Evolutionary conservation across 2,113 vertebrate species (phyloP).

Genomic region (Zosterops borbonicus): DNA sequence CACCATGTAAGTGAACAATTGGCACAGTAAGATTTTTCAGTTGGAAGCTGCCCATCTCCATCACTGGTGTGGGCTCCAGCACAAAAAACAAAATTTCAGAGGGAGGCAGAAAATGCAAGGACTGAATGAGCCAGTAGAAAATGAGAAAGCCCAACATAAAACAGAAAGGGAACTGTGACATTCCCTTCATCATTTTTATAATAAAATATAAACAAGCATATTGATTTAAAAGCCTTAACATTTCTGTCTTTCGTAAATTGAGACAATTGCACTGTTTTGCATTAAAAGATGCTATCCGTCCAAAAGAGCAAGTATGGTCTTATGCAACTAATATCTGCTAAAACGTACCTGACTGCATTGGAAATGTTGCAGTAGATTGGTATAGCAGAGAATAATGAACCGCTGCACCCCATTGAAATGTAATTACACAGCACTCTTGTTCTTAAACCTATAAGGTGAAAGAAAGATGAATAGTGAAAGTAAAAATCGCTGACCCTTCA

Average conservation of each 20-base stretch:
- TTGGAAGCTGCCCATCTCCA: conserved; percentile 69
- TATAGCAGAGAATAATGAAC: conserved; percentile 94
- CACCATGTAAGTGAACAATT: background rate
- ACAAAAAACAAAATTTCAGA: conserved; percentile 41
- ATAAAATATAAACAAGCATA: conserved; percentile 64
- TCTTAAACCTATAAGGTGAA: conserved; percentile 91
- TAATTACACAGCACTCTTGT: conserved; percentile 98
- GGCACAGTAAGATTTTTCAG: conserved; percentile 50
- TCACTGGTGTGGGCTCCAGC: conserved; percentile 54
- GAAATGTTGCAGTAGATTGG: conserved; percentile 90
- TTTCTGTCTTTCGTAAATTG: conserved; percentile 71
- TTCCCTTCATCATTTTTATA: conserved; percentile 33
- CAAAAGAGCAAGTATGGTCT: conserved; percentile 73
- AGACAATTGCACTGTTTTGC: conserved; percentile 72
- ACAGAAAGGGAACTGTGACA: background rate
- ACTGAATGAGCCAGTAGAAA: background rate
- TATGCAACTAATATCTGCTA: conserved; percentile 75
- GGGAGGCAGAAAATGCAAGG: background rate
- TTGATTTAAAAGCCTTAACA: conserved; percentile 53
- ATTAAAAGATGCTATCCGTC: conserved; percentile 72
- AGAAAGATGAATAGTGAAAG: conserved; percentile 98
- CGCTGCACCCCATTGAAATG: conserved; percentile 93
- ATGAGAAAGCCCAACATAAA: background rate
- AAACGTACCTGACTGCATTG: conserved; percentile 88
- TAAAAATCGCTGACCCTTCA: conserved; percentile 98